phyloP scores from a whole-genome alignment of 2,113 vertebrate genomes.

The Hydrochoerus hydrochaeris region DNA sequence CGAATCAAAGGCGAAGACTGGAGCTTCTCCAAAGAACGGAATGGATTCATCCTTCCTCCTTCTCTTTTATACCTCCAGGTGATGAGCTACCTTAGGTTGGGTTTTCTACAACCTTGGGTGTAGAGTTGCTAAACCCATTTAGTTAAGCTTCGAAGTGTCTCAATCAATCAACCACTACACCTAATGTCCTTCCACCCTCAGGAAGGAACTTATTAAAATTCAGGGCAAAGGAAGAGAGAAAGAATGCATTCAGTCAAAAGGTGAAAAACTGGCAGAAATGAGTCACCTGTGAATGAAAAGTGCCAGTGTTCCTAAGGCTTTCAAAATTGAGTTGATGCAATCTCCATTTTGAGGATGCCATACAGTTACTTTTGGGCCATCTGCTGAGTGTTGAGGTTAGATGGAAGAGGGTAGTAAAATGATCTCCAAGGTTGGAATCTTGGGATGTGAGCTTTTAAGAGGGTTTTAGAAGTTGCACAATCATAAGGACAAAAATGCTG shows the following conservation, averaged over 20 bases:
- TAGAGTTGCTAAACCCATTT: no score
- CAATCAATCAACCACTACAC: no score
- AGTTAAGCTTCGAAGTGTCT: no score
- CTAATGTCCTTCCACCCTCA: not conserved
- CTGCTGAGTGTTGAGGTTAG: not conserved
- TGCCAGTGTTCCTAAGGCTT: conserved; percentile 13
- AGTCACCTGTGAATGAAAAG: not conserved
- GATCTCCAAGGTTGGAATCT: not conserved
- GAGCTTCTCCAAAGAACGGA: no score
- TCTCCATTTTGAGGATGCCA: not conserved
- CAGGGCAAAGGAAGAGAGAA: not conserved
- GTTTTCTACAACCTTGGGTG: no score
- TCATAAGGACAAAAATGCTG: conserved; percentile 15
- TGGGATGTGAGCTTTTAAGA: not conserved
- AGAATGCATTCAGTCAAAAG: not conserved
- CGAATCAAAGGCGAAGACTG: no score
- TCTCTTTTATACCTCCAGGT: no score
- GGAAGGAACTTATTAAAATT: not conserved
- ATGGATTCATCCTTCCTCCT: no score
- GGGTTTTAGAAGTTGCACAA: not conserved
- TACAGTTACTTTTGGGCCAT: not conserved
- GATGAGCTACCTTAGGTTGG: no score
- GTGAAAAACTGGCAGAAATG: conserved; percentile 32
- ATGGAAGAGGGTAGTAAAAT: not conserved
- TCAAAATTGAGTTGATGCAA: not conserved